A percentile compares a stretch with the other conserved stretches of the same genome.
Conservation (phyloP, 2,888 invertebrate genomes). For the Sinodicranocentrus sp. region DNA sequence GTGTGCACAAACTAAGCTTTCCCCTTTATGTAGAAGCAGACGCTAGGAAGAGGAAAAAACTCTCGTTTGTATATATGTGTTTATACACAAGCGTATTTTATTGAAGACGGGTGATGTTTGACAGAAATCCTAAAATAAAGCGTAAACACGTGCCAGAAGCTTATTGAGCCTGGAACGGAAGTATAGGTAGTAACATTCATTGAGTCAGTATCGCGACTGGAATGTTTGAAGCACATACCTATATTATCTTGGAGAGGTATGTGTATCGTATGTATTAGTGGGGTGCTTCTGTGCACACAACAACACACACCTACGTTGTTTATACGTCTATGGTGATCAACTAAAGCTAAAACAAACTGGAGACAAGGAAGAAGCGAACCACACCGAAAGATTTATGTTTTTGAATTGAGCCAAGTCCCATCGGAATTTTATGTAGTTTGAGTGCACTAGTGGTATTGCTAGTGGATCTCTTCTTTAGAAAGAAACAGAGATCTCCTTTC, state of each 20-base stretch:
- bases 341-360: too few relatives aligned
- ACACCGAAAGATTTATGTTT: slow-evolving; percentile 63
- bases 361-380: too few relatives aligned
- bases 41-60: not conserved
- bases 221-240: too few relatives aligned
- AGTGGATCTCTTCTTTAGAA: slow-evolving; percentile 29
- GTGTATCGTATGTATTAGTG: too few relatives aligned
- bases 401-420: slow-evolving; percentile 65
- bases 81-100: slow-evolving; percentile 39
- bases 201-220: too few relatives aligned
- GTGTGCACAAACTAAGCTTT: slow-evolving; percentile 30
- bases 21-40: slow-evolving; percentile 32
- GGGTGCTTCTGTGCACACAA: too few relatives aligned
- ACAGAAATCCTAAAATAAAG: slow-evolving; percentile 66
- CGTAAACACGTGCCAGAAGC: slow-evolving; percentile 67
- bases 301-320: too few relatives aligned
- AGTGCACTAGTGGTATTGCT: not conserved
- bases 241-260: too few relatives aligned
- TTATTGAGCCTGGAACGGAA: slow-evolving; percentile 33
- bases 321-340: too few relatives aligned
- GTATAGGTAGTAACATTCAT: too few relatives aligned
- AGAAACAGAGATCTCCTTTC: slow-evolving; percentile 23
- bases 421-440: slow-evolving; percentile 58
- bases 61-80: not conserved
- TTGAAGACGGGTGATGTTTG: slow-evolving; percentile 51